A percentile compares a stretch with the other conserved stretches of the same genome.
phyloP scores from a whole-genome alignment of 2,113 vertebrate species.

The Scophthalmus maximus region DNA sequence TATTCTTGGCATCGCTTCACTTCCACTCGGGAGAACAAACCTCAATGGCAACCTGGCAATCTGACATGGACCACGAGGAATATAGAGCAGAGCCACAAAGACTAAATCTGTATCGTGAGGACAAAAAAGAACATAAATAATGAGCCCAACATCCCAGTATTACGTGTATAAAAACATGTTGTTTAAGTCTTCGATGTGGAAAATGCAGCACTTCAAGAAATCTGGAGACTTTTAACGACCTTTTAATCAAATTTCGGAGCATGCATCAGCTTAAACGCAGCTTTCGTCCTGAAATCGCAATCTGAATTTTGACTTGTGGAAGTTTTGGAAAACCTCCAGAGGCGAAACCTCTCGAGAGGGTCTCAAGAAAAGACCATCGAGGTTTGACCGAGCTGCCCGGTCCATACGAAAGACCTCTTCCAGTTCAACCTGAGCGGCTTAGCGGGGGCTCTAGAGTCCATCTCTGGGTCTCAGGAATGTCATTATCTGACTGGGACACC shows the following conservation, averaged over 20 bases:
- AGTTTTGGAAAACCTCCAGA: conserved; percentile 7
- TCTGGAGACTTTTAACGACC: background rate
- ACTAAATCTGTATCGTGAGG: background rate
- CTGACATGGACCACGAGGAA: background rate
- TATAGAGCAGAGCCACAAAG: background rate
- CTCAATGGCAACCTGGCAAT: background rate
- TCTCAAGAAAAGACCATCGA: conserved; percentile 1
- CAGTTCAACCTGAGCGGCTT: conserved; percentile 71
- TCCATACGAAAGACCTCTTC: conserved; percentile 34
- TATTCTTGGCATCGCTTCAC: background rate
- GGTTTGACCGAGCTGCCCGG: conserved; percentile 23
- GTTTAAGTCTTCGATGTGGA: background rate
- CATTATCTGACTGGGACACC: conserved; percentile 80
- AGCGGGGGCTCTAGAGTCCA: conserved; percentile 77
- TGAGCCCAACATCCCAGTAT: too few species aligned
- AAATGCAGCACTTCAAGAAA: too few species aligned
- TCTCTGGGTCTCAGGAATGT: conserved; percentile 86
- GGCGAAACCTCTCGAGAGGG: background rate
- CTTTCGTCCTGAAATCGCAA: conserved; percentile 4
- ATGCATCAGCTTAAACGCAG: background rate
- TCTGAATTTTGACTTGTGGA: conserved; percentile 23
- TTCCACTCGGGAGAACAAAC: conserved; percentile 3
- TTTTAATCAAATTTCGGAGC: conserved; percentile 2
- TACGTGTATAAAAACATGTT: too few species aligned
- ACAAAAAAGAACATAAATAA: too few species aligned